A percentile compares a stretch with the other conserved stretches of the same genome.
Conservation (phyloP, 2,113 vertebrate species). For the Pangasianodon gigas region DNA sequence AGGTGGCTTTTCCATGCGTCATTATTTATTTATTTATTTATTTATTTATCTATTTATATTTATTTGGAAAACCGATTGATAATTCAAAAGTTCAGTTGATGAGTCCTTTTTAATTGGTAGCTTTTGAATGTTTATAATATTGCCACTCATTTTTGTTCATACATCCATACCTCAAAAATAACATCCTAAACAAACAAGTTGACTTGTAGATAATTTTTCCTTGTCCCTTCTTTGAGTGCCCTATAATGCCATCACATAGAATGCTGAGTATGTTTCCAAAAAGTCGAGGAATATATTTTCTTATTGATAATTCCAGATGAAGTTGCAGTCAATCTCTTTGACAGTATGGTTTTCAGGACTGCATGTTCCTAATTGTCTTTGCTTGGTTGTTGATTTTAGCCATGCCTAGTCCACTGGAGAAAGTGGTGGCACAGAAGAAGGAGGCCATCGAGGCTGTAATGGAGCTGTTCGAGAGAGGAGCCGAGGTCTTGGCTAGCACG, state of each 20-base stretch:
- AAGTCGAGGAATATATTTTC: neutral
- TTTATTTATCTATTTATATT: neutral
- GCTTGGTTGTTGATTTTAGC: constrained; percentile 40
- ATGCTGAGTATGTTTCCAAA: neutral
- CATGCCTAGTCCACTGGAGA: constrained; percentile 70
- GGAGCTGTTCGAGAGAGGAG: constrained; percentile 72
- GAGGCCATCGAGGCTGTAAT: constrained; percentile 74
- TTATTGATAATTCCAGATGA: neutral
- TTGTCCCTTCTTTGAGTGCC: neutral
- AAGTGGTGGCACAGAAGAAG: constrained; percentile 75
- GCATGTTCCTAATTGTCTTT: constrained; percentile 21
- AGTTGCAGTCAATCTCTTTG: neutral
- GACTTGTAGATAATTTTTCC: neutral
- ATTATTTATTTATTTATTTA: neutral
- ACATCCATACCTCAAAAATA: neutral
- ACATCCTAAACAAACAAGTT: neutral
- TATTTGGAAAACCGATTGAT: neutral
- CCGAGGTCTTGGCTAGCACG: constrained; percentile 72
- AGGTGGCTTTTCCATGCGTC: constrained; percentile 14
- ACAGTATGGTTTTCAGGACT: neutral
- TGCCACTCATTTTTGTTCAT: neutral
- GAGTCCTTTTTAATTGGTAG: neutral
- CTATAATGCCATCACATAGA: neutral
- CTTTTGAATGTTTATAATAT: neutral
- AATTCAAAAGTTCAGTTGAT: neutral